Evolutionary conservation across 2,797 vertebrate genomes (phyloP), one percentile per base, ranked within the genome.

Genomic region (Sitta carolinensis): DNA sequence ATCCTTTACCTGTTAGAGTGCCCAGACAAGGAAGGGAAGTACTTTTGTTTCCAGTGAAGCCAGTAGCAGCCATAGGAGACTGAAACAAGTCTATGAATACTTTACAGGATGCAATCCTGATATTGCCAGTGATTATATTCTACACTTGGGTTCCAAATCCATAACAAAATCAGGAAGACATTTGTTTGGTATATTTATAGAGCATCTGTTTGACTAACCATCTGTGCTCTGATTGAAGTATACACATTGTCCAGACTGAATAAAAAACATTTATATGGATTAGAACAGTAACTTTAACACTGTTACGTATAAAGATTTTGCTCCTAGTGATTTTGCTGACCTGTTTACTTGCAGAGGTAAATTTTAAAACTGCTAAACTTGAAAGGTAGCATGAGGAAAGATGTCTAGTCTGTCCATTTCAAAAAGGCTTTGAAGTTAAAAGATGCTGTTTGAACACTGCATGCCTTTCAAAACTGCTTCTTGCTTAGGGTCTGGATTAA

Each of bases 101-200:
- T 66, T 69, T 73, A 45, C 32, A 76, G 80, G 85, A 90, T 92
- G 63, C 26, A 16, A 23, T 67, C 62, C 50, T 85, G 75, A 51
- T 84, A 82, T 14, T 92, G 80, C 64, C 80, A 84, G 81, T 69
- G 84, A 81, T 92, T 92, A 70, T 62, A 78, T 95, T 94, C 80
- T 93, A 67, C 54, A 40, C 84, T 77, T 86, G 64, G 48, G 34
- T 67, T 92, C 75, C 75, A 91, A 94, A 96, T 93, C 84, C 81
- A 73, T 69, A 95, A 87, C 36, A 94, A 82, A 94, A 93, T 95
- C 88, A 82, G 90, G 89, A 91, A 95, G 94, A 93, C 94, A 95
- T 97, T 97, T 97, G 95, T 88, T 93, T 78, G 91, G 93, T 61
- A 61, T 97, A 96, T 97, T 97, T 97, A 95, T 97, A 96, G 94